phyloP scores from a whole-genome alignment of 2,113 vertebrate species.

The Crotalus horridus region DNA sequence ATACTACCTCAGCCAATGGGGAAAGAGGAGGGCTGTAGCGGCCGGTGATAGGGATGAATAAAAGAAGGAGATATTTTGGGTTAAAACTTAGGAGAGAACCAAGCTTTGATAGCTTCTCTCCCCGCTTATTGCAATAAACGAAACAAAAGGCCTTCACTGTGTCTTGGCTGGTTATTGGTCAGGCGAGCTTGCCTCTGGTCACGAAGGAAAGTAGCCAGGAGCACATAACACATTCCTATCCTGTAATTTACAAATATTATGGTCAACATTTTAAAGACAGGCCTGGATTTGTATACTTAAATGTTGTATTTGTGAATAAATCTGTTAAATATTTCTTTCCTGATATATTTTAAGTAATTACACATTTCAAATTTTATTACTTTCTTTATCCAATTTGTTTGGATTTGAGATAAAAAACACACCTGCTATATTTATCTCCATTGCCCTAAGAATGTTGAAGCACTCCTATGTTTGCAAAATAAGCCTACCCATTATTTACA shows the following conservation, averaged over 20 bases:
- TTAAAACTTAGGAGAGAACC: no score
- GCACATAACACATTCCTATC: background rate
- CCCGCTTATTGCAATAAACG: no score
- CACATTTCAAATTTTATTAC: background rate
- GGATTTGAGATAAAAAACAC: background rate
- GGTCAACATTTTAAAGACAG: background rate
- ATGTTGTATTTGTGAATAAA: background rate
- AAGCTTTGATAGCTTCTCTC: no score
- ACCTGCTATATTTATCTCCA: background rate
- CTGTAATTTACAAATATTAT: background rate
- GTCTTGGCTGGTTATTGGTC: no score
- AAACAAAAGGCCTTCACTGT: no score
- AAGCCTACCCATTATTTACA: background rate
- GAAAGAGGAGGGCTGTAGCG: no score
- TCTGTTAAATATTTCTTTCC: background rate
- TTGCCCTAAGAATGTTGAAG: background rate
- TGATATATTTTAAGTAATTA: background rate
- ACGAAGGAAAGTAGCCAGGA: no score
- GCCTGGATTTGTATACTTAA: background rate
- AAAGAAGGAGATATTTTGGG: no score
- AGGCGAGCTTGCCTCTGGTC: no score
- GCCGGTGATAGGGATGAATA: no score
- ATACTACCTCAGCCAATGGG: no score
- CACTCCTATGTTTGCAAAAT: background rate
- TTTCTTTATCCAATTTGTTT: background rate